Base-by-base conservation (phyloP, 35 echinoderm and acorn worm species). In the Heliocidaris tuberculata region DNA sequence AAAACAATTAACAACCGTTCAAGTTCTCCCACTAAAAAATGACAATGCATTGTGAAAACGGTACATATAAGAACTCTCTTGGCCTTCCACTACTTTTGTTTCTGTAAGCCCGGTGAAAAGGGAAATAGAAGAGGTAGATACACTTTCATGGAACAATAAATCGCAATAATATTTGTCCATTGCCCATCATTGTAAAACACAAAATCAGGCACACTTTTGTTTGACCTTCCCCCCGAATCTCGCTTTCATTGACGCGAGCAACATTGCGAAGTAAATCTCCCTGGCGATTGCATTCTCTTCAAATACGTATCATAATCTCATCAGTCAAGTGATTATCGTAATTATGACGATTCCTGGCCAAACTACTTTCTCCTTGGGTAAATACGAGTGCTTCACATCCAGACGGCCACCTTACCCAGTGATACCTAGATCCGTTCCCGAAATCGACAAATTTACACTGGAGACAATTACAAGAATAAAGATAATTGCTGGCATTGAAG, bases 391-490 rank as follows among this genome's bases (percentile, higher is more conserved):
- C 65, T 27, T 78, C 65, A 78, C 65, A 24, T 78, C 21, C 27
- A 78, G 21, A 27, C 27, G 65, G 65, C 8, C 11, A 13, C 35
- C 35, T 42, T 42, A 42, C 35, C 35, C 35, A 42, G 35, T 42
- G 35, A 2, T 12, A 15, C 52, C 52, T 19, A 19, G 19, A 21
- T 24, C 65, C 65, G 21, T 24, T 78, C 19, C 65, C 19, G 65
- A 78, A 78, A 27, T 78, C 65, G 65, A 78, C 65, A 78, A 78
- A 78, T 78, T 78, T 78, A 78, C 65, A 78, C 21, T 27, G 21
- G 65, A 78, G 65, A 78, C 65, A 78, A 78, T 78, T 78, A 78
- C 65, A 78, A 78, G 65, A 78, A 78, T 78, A 78, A n/a, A 78
- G 65, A 78, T 78, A 78, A 78, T 78, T 78, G 65, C 65, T n/a